phyloP scores from a whole-genome alignment of 2,113 vertebrate genomes.

The Gambusia holbrooki region DNA sequence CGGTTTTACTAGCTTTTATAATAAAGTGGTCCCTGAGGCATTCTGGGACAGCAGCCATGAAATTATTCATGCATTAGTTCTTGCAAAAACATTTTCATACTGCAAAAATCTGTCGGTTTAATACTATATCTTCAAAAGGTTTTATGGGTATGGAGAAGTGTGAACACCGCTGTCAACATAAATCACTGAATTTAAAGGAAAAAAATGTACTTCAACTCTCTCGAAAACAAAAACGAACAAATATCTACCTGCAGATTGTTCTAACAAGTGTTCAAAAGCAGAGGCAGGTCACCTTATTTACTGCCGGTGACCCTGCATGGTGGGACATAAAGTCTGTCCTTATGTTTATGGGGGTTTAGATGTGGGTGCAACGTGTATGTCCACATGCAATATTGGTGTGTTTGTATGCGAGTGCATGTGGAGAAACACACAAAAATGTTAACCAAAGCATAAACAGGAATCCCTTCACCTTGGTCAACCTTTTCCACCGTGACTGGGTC shows the following conservation, averaged over 20 bases:
- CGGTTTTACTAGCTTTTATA: constrained; percentile 29
- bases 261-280: background rate
- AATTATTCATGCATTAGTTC: constrained; percentile 50
- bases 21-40: constrained; percentile 33
- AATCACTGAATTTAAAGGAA: background rate
- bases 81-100: background rate
- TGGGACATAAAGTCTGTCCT: background rate
- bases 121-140: constrained; percentile 5
- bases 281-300: constrained; percentile 14
- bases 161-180: constrained; percentile 7
- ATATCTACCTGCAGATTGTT: constrained; percentile 17
- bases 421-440: background rate
- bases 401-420: background rate
- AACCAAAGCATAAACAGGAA: constrained; percentile 22
- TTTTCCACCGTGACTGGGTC: constrained; percentile 81
- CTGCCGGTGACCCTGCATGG: background rate
- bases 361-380: background rate
- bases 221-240: constrained; percentile 3
- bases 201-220: background rate
- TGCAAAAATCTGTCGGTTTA: constrained; percentile 16
- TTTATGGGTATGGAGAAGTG: constrained; percentile 5
- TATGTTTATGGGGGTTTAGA: background rate
- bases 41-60: constrained; percentile 40
- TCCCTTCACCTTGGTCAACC: constrained; percentile 84
- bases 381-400: background rate